Conservation (phyloP, 2,888 invertebrate species). For the Phaedon cochleariae region DNA sequence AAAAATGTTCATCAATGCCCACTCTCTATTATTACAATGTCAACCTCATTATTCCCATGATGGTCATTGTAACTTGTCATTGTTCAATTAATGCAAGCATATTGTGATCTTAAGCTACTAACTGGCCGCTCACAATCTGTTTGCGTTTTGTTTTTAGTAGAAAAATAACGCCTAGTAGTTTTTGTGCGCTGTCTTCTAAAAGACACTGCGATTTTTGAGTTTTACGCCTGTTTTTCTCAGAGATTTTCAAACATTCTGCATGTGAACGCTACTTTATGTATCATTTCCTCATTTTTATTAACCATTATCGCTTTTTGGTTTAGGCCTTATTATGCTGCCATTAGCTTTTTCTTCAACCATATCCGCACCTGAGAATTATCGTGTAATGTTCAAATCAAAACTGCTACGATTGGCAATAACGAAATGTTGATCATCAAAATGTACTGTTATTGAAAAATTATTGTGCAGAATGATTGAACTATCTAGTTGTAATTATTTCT, state of each 20-base stretch:
- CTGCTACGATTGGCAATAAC: slow-evolving; percentile 36
- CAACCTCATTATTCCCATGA: too few relatives aligned
- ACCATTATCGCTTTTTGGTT: slow-evolving; percentile 54
- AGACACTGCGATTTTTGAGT: slow-evolving; percentile 31
- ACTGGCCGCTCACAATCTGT: slow-evolving; percentile 57
- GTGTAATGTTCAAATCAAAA: slow-evolving; percentile 27
- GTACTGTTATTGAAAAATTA: slow-evolving; percentile 9
- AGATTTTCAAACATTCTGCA: slow-evolving; percentile 64
- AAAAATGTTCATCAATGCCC: too few relatives aligned
- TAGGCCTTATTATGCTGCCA: slow-evolving; percentile 53
- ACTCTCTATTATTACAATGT: too few relatives aligned
- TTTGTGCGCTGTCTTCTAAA: slow-evolving; percentile 40
- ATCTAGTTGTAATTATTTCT: slow-evolving; percentile 41
- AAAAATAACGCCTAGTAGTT: slow-evolving; percentile 34
- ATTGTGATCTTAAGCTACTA: slow-evolving; percentile 51
- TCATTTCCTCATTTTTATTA: slow-evolving; percentile 54
- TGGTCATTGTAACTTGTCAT: slow-evolving; percentile 50
- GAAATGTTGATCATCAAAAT: slow-evolving; percentile 9
- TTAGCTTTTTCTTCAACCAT: slow-evolving; percentile 49
- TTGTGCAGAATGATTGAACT: slow-evolving; percentile 60
- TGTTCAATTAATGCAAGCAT: slow-evolving; percentile 50
- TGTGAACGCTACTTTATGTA: slow-evolving; percentile 51
- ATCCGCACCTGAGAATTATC: slow-evolving; percentile 21
- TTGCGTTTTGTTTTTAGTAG: slow-evolving; percentile 49
- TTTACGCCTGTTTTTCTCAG: slow-evolving; percentile 41